Percentiles rank a stretch among this genome's conserved stretches.
Evolutionary conservation across 2,888 invertebrate species (phyloP).

Genomic region (Taphrorychus bicolor): DNA sequence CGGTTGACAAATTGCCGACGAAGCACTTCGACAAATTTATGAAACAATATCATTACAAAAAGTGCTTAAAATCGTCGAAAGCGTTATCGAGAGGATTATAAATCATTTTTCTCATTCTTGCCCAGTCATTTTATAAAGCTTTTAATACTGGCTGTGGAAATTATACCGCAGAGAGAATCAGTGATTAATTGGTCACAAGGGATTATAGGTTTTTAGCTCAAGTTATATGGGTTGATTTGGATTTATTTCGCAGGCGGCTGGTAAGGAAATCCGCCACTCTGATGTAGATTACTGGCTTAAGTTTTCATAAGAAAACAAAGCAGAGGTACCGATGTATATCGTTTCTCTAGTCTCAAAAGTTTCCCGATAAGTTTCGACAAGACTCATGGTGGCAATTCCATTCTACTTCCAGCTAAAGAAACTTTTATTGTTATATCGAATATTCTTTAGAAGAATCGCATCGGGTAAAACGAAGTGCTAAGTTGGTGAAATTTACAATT

Average conservation of each 20-base stretch:
- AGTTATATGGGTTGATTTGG: constrained; percentile 9
- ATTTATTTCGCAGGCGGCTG: neutral
- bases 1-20: constrained; percentile 29
- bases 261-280: neutral
- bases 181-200: constrained; percentile 22
- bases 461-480: neutral
- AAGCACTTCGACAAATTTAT: constrained; percentile 31
- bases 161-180: constrained; percentile 20
- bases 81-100: constrained; percentile 28
- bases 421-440: constrained; percentile 3
- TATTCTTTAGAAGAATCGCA: constrained; percentile 2
- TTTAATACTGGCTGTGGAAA: constrained; percentile 21
- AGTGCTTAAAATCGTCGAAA: constrained; percentile 30
- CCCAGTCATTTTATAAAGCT: constrained; percentile 23
- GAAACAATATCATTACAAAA: constrained; percentile 33
- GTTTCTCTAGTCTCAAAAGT: neutral
- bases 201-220: constrained; percentile 12
- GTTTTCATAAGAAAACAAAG: no score
- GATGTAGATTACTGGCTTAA: neutral
- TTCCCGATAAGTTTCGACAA: neutral
- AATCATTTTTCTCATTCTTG: constrained; percentile 31
- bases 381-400: neutral
- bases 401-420: neutral
- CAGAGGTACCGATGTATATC: constrained; percentile 2
- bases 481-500: neutral